Evolutionary conservation across 2,888 invertebrate species (phyloP), one percentile per base, ranked within the genome.

Genomic region (Lepidochrysops patricia): DNA sequence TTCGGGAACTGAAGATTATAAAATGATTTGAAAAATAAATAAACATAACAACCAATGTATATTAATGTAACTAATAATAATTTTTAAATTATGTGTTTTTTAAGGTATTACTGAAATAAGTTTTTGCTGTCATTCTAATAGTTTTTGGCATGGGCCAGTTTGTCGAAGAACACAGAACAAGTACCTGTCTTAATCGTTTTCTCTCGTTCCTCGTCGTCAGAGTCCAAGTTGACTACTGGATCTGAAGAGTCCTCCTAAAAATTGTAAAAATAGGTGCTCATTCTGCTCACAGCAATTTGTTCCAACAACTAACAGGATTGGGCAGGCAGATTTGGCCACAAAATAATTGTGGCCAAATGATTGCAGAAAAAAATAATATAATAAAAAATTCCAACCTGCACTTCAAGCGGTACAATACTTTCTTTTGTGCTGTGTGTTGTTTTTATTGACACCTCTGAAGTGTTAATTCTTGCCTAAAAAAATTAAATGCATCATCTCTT

Each of bases 191-290:
- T 3, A 7, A 5, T 13, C 0, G 26, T 9, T 13, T 57, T 27
- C 26, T 15, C 13, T 2, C 60, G 57, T 0, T 81, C 80, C 15
- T 91, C 91, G 0, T 92, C 91, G 49, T 91, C 92, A 0, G 91
- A 91, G 67, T 91, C 91, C 2, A 92, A 71, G 60, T 80, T 90
- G 60, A 91, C 43, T 23, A 43, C 19, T 3, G 19, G 43, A 43
- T 19, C 23, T 9, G 43, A 43, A 19, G 43, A 91, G 4, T 92
- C 78, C 70, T 91, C 91, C 35, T 80, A 9, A 54, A 15, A 29
- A 26, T 2, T 2, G 43, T n/a, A n/a, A n/a, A n/a, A n/a, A n/a
- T n/a, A n/a, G n/a, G n/a, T n/a, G n/a, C n/a, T n/a, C n/a, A n/a
- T n/a, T n/a, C n/a, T n/a, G n/a, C n/a, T n/a, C n/a, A n/a, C n/a